Evolutionary conservation across 2,888 invertebrate species (phyloP).

Genomic region (Chironomus riparius): DNA sequence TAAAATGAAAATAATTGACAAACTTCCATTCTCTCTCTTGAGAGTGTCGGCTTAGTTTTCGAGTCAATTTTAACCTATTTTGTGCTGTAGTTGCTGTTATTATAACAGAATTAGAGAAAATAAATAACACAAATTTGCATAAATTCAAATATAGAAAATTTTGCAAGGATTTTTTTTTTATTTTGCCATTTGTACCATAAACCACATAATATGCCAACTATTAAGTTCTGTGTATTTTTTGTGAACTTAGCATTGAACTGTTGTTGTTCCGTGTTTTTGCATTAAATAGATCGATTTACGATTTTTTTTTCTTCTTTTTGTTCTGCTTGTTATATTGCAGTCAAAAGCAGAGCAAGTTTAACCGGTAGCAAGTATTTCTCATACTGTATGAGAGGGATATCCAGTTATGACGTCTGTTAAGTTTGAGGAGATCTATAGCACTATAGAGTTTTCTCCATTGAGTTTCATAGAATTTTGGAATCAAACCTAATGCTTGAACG

Average conservation of each 20-base stretch:
- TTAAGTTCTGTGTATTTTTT: neutral
- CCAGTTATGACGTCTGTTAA: no score
- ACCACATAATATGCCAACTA: neutral
- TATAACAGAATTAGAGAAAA: neutral
- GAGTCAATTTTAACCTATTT: neutral
- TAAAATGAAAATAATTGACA: neutral
- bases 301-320: neutral
- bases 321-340: neutral
- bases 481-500: no score
- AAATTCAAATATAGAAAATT: neutral
- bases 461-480: no score
- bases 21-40: neutral
- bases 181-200: neutral
- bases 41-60: neutral
- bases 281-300: neutral
- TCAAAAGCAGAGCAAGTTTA: neutral
- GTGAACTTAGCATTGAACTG: neutral
- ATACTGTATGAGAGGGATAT: no score
- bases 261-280: neutral
- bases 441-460: no score
- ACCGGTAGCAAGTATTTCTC: neutral
- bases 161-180: neutral
- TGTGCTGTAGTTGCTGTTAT: no score
- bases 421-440: no score
- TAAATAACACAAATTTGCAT: neutral